Conservation (phyloP, 2,888 invertebrate genomes). For the Eurytoma californica region DNA sequence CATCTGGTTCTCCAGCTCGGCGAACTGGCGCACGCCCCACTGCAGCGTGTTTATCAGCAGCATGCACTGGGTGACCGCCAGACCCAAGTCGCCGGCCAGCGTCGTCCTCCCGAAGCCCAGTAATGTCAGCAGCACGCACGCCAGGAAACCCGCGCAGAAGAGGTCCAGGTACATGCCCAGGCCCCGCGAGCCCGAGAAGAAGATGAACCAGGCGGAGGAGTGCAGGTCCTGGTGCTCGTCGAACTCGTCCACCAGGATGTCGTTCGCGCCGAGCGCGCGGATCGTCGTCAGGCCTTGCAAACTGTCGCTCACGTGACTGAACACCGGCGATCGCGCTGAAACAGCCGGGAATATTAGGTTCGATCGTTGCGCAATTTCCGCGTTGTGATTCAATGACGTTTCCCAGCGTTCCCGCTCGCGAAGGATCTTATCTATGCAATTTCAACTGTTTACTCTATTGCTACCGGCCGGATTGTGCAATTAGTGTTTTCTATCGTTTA, state of each 20-base stretch:
- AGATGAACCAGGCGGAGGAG: slow-evolving; percentile 83
- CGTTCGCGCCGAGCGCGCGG: slow-evolving; percentile 84
- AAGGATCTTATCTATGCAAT: too few relatives aligned
- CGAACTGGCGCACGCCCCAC: slow-evolving; percentile 84
- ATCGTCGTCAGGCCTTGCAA: slow-evolving; percentile 88
- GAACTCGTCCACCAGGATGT: slow-evolving; percentile 78
- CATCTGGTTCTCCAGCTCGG: slow-evolving; percentile 81
- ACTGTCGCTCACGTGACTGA: slow-evolving; percentile 87
- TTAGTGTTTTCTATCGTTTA: too few relatives aligned
- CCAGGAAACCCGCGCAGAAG: slow-evolving; percentile 80
- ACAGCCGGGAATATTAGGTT: slow-evolving; percentile 65
- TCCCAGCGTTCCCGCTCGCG: too few relatives aligned
- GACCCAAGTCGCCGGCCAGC: slow-evolving; percentile 75
- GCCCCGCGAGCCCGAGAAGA: slow-evolving; percentile 80
- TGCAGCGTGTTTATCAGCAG: slow-evolving; percentile 76
- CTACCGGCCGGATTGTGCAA: too few relatives aligned
- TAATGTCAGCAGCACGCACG: slow-evolving; percentile 80
- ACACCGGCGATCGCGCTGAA: slow-evolving; percentile 88
- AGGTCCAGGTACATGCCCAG: slow-evolving; percentile 81
- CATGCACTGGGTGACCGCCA: slow-evolving; percentile 77
- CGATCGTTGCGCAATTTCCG: neutral
- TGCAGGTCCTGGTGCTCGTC: slow-evolving; percentile 80
- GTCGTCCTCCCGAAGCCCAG: slow-evolving; percentile 74
- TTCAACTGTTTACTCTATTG: too few relatives aligned
- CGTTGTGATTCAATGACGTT: too few relatives aligned